These are phyloP conservation scores for Hylaeus volcanicus DNA, from an alignment of 1,140 invertebrate species.

Conservation along the genomic window DNA sequence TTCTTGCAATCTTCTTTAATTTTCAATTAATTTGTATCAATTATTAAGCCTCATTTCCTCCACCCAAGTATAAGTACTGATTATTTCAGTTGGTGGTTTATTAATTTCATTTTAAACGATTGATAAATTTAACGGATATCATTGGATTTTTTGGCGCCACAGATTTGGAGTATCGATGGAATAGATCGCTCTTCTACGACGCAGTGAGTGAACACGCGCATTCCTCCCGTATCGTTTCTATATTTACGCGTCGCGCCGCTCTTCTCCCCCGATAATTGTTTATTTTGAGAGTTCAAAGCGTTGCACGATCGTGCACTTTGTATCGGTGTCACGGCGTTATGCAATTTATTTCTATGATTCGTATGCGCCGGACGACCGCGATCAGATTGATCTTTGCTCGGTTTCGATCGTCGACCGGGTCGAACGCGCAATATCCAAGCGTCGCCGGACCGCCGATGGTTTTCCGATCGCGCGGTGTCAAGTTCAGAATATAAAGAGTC, in stretches of 20 bases:
- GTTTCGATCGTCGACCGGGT: constrained; percentile 8
- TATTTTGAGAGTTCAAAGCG: constrained; percentile 18
- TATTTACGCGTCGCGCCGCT: background rate
- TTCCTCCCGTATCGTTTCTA: background rate
- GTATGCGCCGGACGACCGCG: constrained; percentile 1
- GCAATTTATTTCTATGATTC: constrained; percentile 45
- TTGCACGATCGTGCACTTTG: constrained; percentile 40
- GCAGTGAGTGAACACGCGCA: background rate
- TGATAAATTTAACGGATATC: too few relatives aligned
- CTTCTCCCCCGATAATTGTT: constrained; percentile 1
- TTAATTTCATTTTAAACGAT: too few relatives aligned
- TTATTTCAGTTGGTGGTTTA: too few relatives aligned
- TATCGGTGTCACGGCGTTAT: constrained; percentile 46
- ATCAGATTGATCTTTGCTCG: constrained; percentile 53
- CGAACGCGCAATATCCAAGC: background rate
- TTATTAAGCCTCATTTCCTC: too few relatives aligned
- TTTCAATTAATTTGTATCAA: too few relatives aligned
- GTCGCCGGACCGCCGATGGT: constrained; percentile 3
- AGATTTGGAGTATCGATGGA: too few relatives aligned
- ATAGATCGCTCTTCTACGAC: background rate
- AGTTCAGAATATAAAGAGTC: constrained; percentile 43
- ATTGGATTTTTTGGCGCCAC: too few relatives aligned
- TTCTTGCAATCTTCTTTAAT: too few relatives aligned
- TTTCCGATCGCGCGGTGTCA: constrained; percentile 34
- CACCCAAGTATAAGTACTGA: too few relatives aligned